Conservation (phyloP, 1,140 invertebrate genomes). For the Cotesia typhae region DNA sequence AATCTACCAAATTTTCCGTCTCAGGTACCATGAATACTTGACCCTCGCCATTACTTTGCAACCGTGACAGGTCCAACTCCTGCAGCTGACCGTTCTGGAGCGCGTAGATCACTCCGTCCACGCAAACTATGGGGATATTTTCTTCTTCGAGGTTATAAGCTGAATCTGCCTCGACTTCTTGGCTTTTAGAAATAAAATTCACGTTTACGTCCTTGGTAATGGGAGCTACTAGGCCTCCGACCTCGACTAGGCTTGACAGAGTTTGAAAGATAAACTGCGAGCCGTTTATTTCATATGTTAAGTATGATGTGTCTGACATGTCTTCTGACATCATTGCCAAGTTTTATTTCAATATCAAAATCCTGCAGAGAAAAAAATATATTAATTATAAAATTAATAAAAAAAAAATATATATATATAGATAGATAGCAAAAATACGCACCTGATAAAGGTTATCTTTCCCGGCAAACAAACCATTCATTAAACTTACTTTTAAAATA, state of each 20-base stretch:
- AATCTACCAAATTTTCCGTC: constrained; percentile 36
- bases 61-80: constrained; percentile 47
- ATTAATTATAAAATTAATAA: too few species aligned
- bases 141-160: constrained; percentile 40
- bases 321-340: constrained; percentile 45
- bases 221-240: too few species aligned
- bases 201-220: too few species aligned
- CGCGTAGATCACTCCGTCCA: constrained; percentile 51
- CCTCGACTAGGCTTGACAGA: constrained; percentile 23
- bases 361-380: too few species aligned
- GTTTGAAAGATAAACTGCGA: constrained; percentile 49
- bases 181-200: constrained; percentile 24
- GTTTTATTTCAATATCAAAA: neutral
- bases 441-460: too few species aligned
- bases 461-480: too few species aligned
- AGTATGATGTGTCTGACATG: constrained; percentile 42
- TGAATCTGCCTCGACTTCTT: constrained; percentile 37
- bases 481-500: too few species aligned
- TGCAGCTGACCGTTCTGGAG: constrained; percentile 52
- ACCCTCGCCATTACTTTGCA: constrained; percentile 39
- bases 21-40: neutral
- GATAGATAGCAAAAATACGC: too few species aligned
- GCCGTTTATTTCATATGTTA: constrained; percentile 54
- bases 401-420: too few species aligned
- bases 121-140: constrained; percentile 48